Base-by-base conservation (phyloP, 2,888 invertebrate species). In the Spicauda simplicius region DNA sequence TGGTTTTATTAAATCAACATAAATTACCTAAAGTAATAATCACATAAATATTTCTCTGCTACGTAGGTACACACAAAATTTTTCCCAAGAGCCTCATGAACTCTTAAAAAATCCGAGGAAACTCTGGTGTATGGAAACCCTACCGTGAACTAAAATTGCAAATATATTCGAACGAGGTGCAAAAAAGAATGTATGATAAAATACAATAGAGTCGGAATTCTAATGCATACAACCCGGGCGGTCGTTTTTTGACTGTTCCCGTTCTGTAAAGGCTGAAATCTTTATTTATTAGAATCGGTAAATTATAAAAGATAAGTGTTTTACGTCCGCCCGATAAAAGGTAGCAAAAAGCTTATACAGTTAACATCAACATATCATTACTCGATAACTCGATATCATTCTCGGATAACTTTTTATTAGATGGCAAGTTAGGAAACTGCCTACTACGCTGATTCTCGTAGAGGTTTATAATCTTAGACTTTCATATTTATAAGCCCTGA, bases 251-350 rank as follows among this genome's bases (percentile, higher is more conserved):
- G 82, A 80, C 75, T 76, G 76, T 74, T 69, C 79, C 79, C 78
- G 76, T 79, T 82, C 81, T 82, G 81, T 85, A 87, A 82, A 81
- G 82, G 79, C 86, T 87, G 80, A 90, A 91, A 92, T 91, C 92
- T 91, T 93, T 93, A 92, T 93, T 91, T 93, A 93, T 92, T 91
- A 91, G 91, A 86, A 87, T 84, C 87, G 80, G 85, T 86, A 90
- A 89, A 88, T 88, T 90, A 90, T 90, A 88, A 76, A 85, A 83
- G 79, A 81, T 76, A 73, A 77, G 80, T 86, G 85, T 88, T 89
- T 90, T 90, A 87, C 85, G 79, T 80, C 77, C 73, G 72, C 74
- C 79, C 84, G 86, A 87, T 86, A 73, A 68, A 56, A 52, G 62
- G 57, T 18, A 62, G 64, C 60, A 53, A 63, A 72, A 64, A 71